A percentile compares a stretch with the other conserved stretches of the same genome.
Conservation (phyloP, 2,888 invertebrate species). For the Mimumesa dahlbomi region DNA sequence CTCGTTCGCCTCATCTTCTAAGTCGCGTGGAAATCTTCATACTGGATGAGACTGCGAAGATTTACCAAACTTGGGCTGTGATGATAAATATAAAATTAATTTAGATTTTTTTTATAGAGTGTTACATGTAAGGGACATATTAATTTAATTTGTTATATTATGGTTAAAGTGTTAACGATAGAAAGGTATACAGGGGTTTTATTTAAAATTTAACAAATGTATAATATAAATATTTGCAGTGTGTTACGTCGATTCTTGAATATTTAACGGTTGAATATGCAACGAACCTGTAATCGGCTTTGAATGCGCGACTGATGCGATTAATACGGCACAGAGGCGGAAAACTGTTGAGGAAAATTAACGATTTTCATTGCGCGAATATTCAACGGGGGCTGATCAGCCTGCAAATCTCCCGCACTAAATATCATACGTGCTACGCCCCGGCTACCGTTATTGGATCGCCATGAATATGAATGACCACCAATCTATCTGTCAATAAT, state of each 20-base stretch:
- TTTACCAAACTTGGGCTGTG: too few relatives aligned
- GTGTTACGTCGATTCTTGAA: background rate
- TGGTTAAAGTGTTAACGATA: too few relatives aligned
- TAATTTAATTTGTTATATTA: too few relatives aligned
- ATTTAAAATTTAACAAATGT: too few relatives aligned
- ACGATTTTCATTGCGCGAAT: slow-evolving; percentile 27
- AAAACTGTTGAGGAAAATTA: background rate
- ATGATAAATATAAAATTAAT: too few relatives aligned
- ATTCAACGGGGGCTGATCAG: background rate
- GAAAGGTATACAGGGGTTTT: too few relatives aligned
- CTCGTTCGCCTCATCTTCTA: slow-evolving; percentile 33
- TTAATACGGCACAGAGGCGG: background rate
- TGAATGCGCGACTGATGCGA: background rate
- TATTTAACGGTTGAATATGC: background rate
- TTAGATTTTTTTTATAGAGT: too few relatives aligned
- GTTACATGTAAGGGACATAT: too few relatives aligned
- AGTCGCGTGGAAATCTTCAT: slow-evolving; percentile 14
- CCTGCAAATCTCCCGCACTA: slow-evolving; percentile 8
- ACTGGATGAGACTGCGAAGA: too few relatives aligned
- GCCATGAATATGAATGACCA: slow-evolving; percentile 51
- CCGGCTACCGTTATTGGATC: slow-evolving; percentile 28
- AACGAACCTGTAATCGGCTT: background rate
- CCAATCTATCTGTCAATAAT: slow-evolving; percentile 50
- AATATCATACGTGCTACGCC: background rate
- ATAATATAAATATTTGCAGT: background rate